Evolutionary conservation across 1,140 invertebrate genomes (phyloP), one percentile per base, ranked within the genome.

Genomic region (Bombus breviceps): DNA sequence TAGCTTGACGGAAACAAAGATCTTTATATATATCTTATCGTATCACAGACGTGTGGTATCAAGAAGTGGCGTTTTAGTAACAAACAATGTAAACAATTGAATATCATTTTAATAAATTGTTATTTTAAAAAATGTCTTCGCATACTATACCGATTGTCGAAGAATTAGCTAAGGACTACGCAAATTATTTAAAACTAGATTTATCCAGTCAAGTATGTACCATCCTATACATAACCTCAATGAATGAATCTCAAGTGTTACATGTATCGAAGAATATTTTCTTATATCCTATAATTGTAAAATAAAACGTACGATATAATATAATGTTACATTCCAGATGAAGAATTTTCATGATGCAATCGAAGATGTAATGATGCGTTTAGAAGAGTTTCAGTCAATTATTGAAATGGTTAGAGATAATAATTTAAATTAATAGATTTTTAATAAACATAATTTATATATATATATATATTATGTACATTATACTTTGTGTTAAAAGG

Each of bases 321-420:
- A 3, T 1, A 39, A 59, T 3, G 18, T 75, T 47, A 3, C 43
- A 12, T 86, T 85, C 47, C 62, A 93, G 93, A 89, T 91, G 85
- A 90, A 89, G 76, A 86, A 81, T 68, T 86, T 92, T 22, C 89
- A 90, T n/a, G 88, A 91, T 1, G 84, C 87, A 2, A 89, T 93
- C 12, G 93, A 93, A 41, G 93, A 93, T 75, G 92, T 92, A 53
- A 87, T 93, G 84, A 91, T 91, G 79, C 90, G 93, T 22, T 77
- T 93, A 18, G 93, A 93, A 76, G 93, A 93, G 69, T 93, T 92
- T 76, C 92, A 93, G 72, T 93, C 92, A 2, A 92, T 93, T 39
- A 89, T 93, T 76, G 88, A 90, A 89, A 93, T 93, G 92, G 92
- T 93, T 76, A 88, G 83, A 34, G 15, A 53, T 18, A 34, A 37